phyloP scores from a whole-genome alignment of 64 coral and sea anemone species.

The Acropora tenuis region DNA sequence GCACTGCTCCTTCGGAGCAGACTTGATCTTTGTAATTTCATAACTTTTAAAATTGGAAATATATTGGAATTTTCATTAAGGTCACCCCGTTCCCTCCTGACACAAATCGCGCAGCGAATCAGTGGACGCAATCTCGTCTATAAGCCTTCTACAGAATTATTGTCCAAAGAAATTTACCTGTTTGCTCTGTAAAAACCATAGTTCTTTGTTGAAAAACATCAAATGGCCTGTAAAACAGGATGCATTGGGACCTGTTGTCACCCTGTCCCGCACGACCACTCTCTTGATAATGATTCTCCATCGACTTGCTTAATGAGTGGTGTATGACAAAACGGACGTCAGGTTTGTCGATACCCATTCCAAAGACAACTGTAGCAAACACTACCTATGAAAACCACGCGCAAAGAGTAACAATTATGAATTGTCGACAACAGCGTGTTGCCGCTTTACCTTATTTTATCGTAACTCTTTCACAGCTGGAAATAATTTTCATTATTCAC shows the following conservation, averaged over 20 bases:
- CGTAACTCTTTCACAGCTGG: no score
- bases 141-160: no score
- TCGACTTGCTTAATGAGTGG: slow-evolving; percentile 93
- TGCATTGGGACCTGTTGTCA: slow-evolving; percentile 71
- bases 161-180: slow-evolving; percentile 35
- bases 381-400: slow-evolving; percentile 62
- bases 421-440: no score
- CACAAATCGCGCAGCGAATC: no score
- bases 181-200: slow-evolving; percentile 96
- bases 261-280: slow-evolving; percentile 88
- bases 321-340: slow-evolving; percentile 97
- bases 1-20: no score
- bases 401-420: background rate
- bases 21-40: no score
- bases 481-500: no score
- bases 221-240: slow-evolving; percentile 90
- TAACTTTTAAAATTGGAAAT: no score
- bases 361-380: slow-evolving; percentile 95
- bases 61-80: no score
- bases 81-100: no score
- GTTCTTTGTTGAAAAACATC: slow-evolving; percentile 82
- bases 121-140: background rate
- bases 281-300: slow-evolving; percentile 99
- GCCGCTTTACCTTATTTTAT: no score
- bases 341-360: slow-evolving; percentile 97